phyloP scores from a whole-genome alignment of 2,113 vertebrate species.

The Gymnogyps californianus region DNA sequence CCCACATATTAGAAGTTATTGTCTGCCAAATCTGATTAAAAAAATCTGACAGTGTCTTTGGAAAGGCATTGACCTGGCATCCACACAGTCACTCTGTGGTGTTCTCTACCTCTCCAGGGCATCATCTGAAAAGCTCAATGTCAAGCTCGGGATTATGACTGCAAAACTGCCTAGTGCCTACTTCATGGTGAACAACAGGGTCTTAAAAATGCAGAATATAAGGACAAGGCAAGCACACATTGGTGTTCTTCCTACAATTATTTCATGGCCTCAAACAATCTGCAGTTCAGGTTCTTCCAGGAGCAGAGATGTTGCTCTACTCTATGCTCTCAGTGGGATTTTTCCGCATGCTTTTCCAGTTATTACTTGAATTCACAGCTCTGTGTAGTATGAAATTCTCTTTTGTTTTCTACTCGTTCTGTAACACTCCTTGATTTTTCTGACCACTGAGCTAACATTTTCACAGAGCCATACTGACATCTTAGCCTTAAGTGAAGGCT shows the following conservation, averaged over 20 bases:
- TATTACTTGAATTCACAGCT: neutral
- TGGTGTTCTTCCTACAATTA: neutral
- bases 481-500: neutral
- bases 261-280: neutral
- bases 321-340: neutral
- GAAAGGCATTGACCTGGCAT: neutral
- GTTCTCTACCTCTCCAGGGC: neutral
- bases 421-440: neutral
- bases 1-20: neutral
- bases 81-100: neutral
- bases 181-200: neutral
- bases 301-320: neutral
- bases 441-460: neutral
- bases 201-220: neutral
- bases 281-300: neutral
- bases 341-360: neutral
- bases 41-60: neutral
- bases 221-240: neutral
- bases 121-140: neutral
- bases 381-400: neutral
- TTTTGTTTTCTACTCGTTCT: neutral
- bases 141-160: neutral
- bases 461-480: neutral
- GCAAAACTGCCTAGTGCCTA: neutral
- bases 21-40: neutral